Base-by-base conservation (phyloP, 2,797 vertebrate species). In the Lithobates sylvaticus region DNA sequence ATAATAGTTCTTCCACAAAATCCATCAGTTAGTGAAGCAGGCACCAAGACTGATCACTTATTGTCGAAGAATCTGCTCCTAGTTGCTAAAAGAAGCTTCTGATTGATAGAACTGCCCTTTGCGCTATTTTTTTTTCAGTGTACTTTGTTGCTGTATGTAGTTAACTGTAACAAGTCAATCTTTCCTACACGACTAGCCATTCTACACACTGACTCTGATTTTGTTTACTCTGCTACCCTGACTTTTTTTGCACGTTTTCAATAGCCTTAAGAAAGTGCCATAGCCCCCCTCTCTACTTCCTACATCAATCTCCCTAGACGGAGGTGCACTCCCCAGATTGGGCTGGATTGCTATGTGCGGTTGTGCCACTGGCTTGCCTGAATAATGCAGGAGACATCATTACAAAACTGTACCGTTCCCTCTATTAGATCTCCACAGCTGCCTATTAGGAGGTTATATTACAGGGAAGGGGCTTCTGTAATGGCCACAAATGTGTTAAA, bases 391-490 rank as follows among this genome's bases (percentile, higher is more conserved):
- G 86, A 87, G 86, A 78, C 76, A 84, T 84, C 86, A 84, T 87
- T 84, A 87, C 85, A 87, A 87, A 87, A 87, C 80, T 87, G 85
- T 87, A 83, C 69, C 72, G 68, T 83, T 83, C 76, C 73, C 36
- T 77, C 85, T 83, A 83, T 87, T 86, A 86, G 85, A 86, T 87
- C 81, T 87, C 85, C 85, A 83, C 85, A 68, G 85, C 85, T 87
- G 85, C 85, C 86, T 76, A 84, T 87, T 84, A 87, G 44, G 68
- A 87, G 86, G 76, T 87, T 87, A 87, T 87, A 87, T 87, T 87
- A 87, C 86, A 79, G 86, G 86, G 86, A 87, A 87, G 86, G 86
- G 86, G 86, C 81, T 87, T 76, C 86, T 76, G 86, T 87, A 87
- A 87, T 87, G 86, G 81, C 58, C 81, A 84, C 86, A 87, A 87